Conservation (phyloP, 2,797 vertebrate genomes). For the Nyctibius grandis region DNA sequence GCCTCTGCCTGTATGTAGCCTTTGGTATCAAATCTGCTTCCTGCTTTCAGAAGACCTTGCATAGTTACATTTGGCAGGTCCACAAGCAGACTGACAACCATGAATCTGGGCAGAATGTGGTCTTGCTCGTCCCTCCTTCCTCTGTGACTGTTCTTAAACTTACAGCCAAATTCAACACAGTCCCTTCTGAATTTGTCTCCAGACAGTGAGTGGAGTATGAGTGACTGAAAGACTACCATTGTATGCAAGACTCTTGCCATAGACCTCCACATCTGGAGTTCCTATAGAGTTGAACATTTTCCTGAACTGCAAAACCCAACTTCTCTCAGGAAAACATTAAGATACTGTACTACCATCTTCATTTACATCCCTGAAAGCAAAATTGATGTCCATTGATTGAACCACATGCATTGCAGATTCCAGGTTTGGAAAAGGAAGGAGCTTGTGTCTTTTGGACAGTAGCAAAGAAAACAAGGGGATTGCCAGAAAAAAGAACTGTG, state of each 20-base stretch:
- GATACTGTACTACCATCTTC: not conserved
- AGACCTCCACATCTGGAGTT: not conserved
- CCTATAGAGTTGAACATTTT: not conserved
- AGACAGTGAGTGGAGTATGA: not conserved
- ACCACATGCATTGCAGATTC: not conserved
- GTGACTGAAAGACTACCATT: not conserved
- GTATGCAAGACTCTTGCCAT: not conserved
- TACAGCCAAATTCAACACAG: not conserved
- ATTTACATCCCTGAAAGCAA: not conserved
- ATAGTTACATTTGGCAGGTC: not conserved
- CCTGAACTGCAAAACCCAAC: not conserved
- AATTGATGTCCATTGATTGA: not conserved
- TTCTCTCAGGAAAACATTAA: not conserved
- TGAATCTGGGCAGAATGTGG: not conserved
- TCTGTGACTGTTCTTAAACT: not conserved
- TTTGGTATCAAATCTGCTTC: not conserved
- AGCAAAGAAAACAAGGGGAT: not conserved
- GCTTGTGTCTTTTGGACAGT: not conserved
- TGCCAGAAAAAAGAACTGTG: not conserved
- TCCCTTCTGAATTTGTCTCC: not conserved
- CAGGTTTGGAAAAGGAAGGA: not conserved
- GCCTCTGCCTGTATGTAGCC: not conserved
- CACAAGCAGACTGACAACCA: accelerated
- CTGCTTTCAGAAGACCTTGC: not conserved
- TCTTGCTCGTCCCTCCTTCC: not conserved